Percentiles rank a stretch among this genome's conserved stretches.
These are phyloP conservation scores for Polietes domitor DNA, from an alignment of 2,888 invertebrate genomes.

Conservation along the genomic window DNA sequence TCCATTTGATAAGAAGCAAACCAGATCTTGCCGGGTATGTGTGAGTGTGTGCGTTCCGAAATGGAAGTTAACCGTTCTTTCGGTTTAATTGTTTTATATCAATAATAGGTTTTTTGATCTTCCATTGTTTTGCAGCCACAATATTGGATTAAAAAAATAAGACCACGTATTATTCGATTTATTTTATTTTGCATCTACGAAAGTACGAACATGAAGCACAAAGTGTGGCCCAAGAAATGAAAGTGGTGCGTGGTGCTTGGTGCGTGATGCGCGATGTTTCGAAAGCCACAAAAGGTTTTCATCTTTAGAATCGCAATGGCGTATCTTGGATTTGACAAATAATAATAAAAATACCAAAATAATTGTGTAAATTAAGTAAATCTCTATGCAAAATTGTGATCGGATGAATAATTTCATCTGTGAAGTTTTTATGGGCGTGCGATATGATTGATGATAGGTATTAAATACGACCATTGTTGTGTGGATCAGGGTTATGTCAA, in stretches of 20 bases:
- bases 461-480: not conserved
- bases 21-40: not conserved
- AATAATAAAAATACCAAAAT: not conserved
- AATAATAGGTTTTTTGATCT: constrained; percentile 18
- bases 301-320: not conserved
- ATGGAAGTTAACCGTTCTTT: constrained; percentile 7
- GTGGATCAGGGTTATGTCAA: not conserved
- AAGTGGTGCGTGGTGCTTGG: not conserved
- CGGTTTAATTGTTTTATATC: constrained; percentile 15
- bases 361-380: not conserved
- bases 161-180: not conserved
- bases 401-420: not conserved
- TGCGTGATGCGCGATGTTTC: constrained; percentile 4
- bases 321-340: not conserved
- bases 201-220: not conserved
- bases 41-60: not conserved
- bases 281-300: not conserved
- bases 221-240: constrained; percentile 19
- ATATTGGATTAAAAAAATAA: not conserved
- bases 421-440: not conserved
- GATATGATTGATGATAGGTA: too few relatives aligned
- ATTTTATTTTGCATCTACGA: not conserved
- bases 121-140: not conserved
- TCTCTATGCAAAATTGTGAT: not conserved
- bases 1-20: not conserved